A percentile compares a stretch with the other conserved stretches of the same genome.
These are phyloP conservation scores for Casuarius casuarius DNA, from an alignment of 2,113 vertebrate species.

Conservation along the genomic window DNA sequence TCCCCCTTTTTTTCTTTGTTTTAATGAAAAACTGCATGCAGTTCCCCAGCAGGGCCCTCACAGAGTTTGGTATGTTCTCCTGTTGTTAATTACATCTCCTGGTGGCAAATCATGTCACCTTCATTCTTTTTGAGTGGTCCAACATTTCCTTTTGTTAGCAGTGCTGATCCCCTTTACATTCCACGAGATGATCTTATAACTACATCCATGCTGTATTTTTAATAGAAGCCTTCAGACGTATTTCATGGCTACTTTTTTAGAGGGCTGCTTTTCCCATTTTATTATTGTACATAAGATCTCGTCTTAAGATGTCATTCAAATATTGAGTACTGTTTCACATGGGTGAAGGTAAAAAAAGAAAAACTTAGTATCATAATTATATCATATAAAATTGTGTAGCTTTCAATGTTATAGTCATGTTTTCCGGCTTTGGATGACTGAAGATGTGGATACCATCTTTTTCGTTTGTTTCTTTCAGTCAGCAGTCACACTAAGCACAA, in stretches of 20 bases:
- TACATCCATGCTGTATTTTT: neutral
- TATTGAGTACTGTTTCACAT: neutral
- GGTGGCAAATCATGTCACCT: conserved; percentile 30
- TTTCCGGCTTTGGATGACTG: neutral
- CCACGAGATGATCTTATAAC: neutral
- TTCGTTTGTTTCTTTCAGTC: neutral
- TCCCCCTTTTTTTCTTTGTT: neutral
- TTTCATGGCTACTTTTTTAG: neutral
- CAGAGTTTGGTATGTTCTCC: conserved; percentile 41
- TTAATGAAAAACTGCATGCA: conserved; percentile 41
- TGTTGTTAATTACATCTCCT: conserved; percentile 59
- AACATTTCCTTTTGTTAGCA: conserved; percentile 33
- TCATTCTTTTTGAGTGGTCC: conserved; percentile 11
- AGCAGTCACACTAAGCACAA: neutral
- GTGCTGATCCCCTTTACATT: neutral
- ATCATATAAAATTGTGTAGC: neutral
- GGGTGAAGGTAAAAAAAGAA: neutral
- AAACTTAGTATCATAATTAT: neutral
- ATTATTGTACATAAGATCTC: neutral
- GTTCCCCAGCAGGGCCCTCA: neutral
- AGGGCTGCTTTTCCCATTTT: neutral
- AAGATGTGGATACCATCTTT: neutral
- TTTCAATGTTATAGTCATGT: neutral
- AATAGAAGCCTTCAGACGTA: neutral
- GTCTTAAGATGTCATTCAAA: neutral